A percentile compares a stretch with the other conserved stretches of the same genome.
phyloP scores from a whole-genome alignment of 2,797 vertebrate genomes.

The Falco berigora region DNA sequence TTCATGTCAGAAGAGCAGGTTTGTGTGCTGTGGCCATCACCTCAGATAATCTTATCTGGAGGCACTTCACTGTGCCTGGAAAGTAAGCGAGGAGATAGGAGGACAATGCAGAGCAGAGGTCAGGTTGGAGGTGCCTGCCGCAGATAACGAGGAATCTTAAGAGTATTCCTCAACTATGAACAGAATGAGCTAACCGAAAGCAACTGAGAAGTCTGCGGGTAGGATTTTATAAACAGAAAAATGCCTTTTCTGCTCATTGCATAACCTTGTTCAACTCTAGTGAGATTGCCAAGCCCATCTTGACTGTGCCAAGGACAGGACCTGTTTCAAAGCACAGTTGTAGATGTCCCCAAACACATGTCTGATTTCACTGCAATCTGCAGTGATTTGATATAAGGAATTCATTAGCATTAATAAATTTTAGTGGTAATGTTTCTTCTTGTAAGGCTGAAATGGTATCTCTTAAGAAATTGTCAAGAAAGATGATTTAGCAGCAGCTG shows the following conservation, averaged over 20 bases:
- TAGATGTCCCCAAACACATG: background rate
- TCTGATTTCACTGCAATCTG: background rate
- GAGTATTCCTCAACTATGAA: background rate
- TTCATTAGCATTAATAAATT: background rate
- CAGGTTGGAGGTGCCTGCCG: conserved; percentile 1
- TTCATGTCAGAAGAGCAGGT: background rate
- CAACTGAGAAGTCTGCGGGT: background rate
- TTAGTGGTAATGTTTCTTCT: background rate
- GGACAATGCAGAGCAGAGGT: conserved; percentile 15
- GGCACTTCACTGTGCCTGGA: background rate
- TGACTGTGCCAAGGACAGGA: background rate
- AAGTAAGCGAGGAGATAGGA: background rate
- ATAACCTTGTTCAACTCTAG: fast-evolving
- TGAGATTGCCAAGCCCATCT: background rate
- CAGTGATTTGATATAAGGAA: background rate
- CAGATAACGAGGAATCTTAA: background rate
- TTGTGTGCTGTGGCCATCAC: fast-evolving
- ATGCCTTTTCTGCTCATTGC: background rate
- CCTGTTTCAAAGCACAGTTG: fast-evolving
- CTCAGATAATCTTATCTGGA: background rate
- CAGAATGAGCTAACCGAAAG: background rate
- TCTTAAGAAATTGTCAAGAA: background rate
- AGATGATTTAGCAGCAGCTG: background rate
- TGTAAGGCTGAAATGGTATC: background rate
- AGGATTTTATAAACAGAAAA: background rate